These are phyloP conservation scores for Byasa hedistus DNA, from an alignment of 2,888 invertebrate species.

Conservation along the genomic window DNA sequence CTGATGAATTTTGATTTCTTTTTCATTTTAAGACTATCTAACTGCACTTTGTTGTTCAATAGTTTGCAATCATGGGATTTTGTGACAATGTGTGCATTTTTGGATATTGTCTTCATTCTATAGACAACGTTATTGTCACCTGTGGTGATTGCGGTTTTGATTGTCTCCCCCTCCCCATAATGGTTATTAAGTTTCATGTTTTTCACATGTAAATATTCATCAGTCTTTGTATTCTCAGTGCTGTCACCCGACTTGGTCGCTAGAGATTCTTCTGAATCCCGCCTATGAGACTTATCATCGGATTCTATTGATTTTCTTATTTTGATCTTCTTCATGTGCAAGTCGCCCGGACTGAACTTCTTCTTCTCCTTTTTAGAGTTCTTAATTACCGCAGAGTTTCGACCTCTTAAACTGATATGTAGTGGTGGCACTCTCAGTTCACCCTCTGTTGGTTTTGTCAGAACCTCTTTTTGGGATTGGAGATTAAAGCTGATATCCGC, in stretches of 20 bases:
- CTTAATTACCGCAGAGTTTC: slow-evolving; percentile 91
- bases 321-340: slow-evolving; percentile 79
- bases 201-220: slow-evolving; percentile 66
- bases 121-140: slow-evolving; percentile 69
- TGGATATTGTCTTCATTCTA: slow-evolving; percentile 73
- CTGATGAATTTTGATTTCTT: slow-evolving; percentile 66
- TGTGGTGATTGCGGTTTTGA: slow-evolving; percentile 66
- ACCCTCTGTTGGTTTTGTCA: slow-evolving; percentile 72
- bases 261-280: slow-evolving; percentile 59
- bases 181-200: slow-evolving; percentile 68
- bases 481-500: slow-evolving; percentile 86
- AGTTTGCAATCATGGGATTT: slow-evolving; percentile 70
- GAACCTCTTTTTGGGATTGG: slow-evolving; percentile 69
- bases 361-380: slow-evolving; percentile 86
- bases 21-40: slow-evolving; percentile 65
- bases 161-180: slow-evolving; percentile 56
- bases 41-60: slow-evolving; percentile 59
- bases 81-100: slow-evolving; percentile 74
- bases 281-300: slow-evolving; percentile 61
- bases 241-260: slow-evolving; percentile 59
- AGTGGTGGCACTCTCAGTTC: slow-evolving; percentile 92
- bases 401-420: slow-evolving; percentile 91
- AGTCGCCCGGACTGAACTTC: slow-evolving; percentile 71
- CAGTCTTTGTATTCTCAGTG: slow-evolving; percentile 64
- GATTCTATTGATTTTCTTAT: slow-evolving; percentile 65